A percentile compares a stretch with the other conserved stretches of the same genome.
Conservation (phyloP, 2,797 vertebrate genomes). For the Triplophysa bombifrons region DNA sequence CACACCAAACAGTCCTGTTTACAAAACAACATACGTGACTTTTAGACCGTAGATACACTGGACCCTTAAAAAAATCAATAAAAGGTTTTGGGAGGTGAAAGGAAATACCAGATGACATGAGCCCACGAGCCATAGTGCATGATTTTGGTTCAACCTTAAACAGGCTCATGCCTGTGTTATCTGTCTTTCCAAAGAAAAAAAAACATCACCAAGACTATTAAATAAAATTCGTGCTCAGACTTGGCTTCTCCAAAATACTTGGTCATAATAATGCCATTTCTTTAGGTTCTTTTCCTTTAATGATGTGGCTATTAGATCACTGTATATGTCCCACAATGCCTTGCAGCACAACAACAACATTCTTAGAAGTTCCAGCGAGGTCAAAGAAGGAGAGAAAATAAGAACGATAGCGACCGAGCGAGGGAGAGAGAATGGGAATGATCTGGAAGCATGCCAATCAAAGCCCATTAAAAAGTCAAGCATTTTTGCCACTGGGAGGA, state of each 20-base stretch:
- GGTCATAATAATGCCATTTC: conserved; percentile 4
- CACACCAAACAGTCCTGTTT: conserved; percentile 22
- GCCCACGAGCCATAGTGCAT: background rate
- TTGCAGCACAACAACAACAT: conserved; percentile 27
- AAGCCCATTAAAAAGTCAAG: conserved; percentile 44
- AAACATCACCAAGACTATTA: conserved; percentile 37
- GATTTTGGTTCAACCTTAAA: conserved; percentile 31
- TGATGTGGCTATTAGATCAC: conserved; percentile 32
- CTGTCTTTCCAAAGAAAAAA: conserved; percentile 30
- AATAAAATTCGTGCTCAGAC: conserved; percentile 52
- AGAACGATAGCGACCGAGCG: conserved; percentile 1
- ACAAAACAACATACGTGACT: background rate
- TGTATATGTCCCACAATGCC: conserved; percentile 23
- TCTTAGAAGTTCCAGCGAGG: conserved; percentile 36
- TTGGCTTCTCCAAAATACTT: conserved; percentile 31
- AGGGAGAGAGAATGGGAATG: conserved; percentile 5
- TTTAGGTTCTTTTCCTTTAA: background rate
- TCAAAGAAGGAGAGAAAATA: conserved; percentile 28
- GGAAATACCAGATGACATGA: conserved; percentile 1
- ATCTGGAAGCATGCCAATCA: conserved; percentile 18
- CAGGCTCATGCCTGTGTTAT: conserved; percentile 42
- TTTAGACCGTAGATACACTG: background rate
- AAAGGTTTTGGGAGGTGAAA: conserved; percentile 24
- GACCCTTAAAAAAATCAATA: background rate
- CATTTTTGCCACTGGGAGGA: conserved; percentile 44